A percentile compares a stretch with the other conserved stretches of the same genome.
Evolutionary conservation across 2,888 invertebrate species (phyloP).

Genomic region (Priocnemis perturbator): DNA sequence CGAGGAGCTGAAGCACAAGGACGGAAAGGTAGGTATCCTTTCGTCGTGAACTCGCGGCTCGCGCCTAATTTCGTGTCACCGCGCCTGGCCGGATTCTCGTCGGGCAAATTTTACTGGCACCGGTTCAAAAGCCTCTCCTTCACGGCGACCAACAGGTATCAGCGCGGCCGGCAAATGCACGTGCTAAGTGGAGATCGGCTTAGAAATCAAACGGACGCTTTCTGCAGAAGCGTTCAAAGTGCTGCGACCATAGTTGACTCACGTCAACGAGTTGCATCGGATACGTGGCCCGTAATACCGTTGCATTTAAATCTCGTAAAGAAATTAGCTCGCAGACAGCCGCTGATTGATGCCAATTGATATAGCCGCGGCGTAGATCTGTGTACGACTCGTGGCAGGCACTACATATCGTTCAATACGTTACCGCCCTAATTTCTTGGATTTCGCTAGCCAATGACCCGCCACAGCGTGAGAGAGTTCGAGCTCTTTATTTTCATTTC

Average conservation of each 20-base stretch:
- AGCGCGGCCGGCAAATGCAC: neutral
- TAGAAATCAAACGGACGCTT: too few species aligned
- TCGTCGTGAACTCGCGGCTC: too few species aligned
- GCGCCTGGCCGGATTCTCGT: neutral
- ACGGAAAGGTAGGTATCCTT: conserved; percentile 68
- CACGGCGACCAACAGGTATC: conserved; percentile 42
- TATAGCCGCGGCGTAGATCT: conserved; percentile 18
- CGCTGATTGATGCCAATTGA: conserved; percentile 66
- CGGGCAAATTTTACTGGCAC: conserved; percentile 43
- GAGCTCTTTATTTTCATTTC: conserved; percentile 35
- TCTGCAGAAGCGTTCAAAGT: too few species aligned
- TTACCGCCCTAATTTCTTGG: conserved; percentile 33
- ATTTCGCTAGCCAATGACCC: conserved; percentile 21
- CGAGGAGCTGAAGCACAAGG: conserved; percentile 62
- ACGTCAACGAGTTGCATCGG: too few species aligned
- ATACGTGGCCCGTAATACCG: conserved; percentile 7
- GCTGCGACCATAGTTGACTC: too few species aligned
- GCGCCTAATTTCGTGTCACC: neutral
- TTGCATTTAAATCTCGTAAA: conserved; percentile 60
- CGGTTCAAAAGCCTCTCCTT: conserved; percentile 43
- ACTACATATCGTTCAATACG: conserved; percentile 12
- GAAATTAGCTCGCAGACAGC: conserved; percentile 55
- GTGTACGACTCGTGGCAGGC: conserved; percentile 17
- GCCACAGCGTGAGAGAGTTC: too few species aligned
- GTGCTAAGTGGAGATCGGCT: too few species aligned